Conservation (phyloP, 2,113 vertebrate species). For the Aegotheles bennettii region DNA sequence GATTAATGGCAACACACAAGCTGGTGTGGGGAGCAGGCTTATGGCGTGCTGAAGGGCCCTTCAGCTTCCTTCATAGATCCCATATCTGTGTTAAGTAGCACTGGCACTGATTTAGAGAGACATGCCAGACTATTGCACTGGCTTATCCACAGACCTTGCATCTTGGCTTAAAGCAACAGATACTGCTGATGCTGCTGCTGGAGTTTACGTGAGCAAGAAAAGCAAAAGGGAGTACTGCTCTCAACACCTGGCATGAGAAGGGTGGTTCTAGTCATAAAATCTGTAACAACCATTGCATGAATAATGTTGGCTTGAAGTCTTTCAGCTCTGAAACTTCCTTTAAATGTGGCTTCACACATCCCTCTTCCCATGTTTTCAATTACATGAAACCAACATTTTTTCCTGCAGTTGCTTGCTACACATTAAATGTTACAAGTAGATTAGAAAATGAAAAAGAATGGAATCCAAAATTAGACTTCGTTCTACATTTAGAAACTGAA, state of each 20-base stretch:
- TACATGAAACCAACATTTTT: not conserved
- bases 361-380: not conserved
- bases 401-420: not conserved
- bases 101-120: not conserved
- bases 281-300: not conserved
- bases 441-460: not conserved
- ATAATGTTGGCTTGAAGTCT: not conserved
- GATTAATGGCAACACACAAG: not conserved
- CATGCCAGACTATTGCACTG: not conserved
- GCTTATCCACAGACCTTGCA: not conserved
- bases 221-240: not conserved
- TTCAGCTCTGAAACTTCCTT: not conserved
- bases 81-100: not conserved
- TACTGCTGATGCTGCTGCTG: not conserved
- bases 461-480: not conserved
- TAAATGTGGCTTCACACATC: not conserved
- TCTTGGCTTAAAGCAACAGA: not conserved
- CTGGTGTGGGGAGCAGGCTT: not conserved
- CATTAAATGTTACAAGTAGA: not conserved
- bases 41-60: not conserved
- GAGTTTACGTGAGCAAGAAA: not conserved
- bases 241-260: rapidly evolving
- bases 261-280: not conserved
- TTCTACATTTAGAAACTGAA: not conserved
- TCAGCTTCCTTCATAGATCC: not conserved